Conservation (phyloP, 2,888 invertebrate species). For the Phrixothrix hirtus region DNA sequence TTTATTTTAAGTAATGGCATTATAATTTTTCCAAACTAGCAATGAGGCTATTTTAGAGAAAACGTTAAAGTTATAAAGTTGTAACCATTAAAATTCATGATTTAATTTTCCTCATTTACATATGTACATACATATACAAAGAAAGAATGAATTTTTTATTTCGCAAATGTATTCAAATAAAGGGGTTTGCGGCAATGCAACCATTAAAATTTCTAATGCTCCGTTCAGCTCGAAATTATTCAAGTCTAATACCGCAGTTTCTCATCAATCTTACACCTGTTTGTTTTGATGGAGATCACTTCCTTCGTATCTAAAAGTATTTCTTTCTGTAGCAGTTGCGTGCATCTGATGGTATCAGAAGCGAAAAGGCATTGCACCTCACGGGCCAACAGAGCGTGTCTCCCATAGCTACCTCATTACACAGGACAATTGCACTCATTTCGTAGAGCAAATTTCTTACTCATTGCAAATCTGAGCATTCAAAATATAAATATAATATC, state of each 20-base stretch:
- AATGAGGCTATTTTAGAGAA: too few species aligned
- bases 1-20: too few species aligned
- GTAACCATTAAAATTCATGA: too few species aligned
- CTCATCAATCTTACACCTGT: conserved; percentile 5
- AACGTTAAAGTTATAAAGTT: too few species aligned
- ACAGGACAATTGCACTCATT: conserved; percentile 49
- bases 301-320: conserved; percentile 12
- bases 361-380: conserved; percentile 49
- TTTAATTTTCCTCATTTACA: too few species aligned
- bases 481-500: too few species aligned
- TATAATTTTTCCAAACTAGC: too few species aligned
- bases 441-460: conserved; percentile 30
- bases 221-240: too few species aligned
- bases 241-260: background rate
- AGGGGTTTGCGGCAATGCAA: too few species aligned
- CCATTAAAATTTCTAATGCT: too few species aligned
- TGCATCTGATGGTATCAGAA: conserved; percentile 44
- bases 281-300: conserved; percentile 11
- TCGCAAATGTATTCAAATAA: too few species aligned
- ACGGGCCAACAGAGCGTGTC: conserved; percentile 51
- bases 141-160: too few species aligned
- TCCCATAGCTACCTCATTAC: conserved; percentile 53
- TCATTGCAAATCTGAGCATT: conserved; percentile 18
- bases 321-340: conserved; percentile 39
- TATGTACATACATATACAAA: background rate